phyloP scores from a whole-genome alignment of 2,888 invertebrate genomes.

The Rotaria socialis region DNA sequence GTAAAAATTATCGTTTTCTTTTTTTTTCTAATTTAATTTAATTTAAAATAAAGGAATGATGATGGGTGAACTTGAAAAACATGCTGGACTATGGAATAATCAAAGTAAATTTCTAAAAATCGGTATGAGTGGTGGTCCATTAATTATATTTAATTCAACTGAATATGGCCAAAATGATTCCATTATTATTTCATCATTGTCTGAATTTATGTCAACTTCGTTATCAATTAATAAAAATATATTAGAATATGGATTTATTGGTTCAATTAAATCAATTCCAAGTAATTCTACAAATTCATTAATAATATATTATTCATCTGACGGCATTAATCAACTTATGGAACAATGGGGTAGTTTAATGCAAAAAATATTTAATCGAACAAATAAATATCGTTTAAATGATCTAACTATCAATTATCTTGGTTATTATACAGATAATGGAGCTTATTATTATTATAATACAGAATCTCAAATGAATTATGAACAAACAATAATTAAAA shows the following conservation, averaged over 20 bases:
- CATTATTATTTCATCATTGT: slow-evolving; percentile 40
- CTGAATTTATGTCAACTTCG: slow-evolving; percentile 45
- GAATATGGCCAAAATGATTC: slow-evolving; percentile 18
- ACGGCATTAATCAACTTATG: slow-evolving; percentile 51
- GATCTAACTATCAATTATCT: slow-evolving; percentile 48
- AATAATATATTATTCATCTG: slow-evolving; percentile 49
- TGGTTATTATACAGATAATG: slow-evolving; percentile 33
- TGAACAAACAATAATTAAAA: slow-evolving; percentile 37
- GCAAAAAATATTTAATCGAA: slow-evolving; percentile 39
- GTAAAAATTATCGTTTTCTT: background rate
- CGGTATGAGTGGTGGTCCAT: slow-evolving; percentile 41
- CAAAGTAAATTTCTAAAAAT: slow-evolving; percentile 28
- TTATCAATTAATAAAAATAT: slow-evolving; percentile 15
- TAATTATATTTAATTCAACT: slow-evolving; percentile 37
- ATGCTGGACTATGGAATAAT: slow-evolving; percentile 41
- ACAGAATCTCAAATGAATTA: slow-evolving; percentile 39
- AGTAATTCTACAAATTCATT: slow-evolving; percentile 49
- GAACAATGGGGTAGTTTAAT: slow-evolving; percentile 39
- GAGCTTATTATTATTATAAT: slow-evolving; percentile 47
- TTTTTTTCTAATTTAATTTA: background rate
- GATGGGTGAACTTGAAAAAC: slow-evolving; percentile 45
- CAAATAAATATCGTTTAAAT: background rate
- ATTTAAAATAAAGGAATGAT: slow-evolving; percentile 38
- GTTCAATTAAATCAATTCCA: slow-evolving; percentile 50
- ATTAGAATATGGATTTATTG: slow-evolving; percentile 52